Evolutionary conservation across 2,888 invertebrate genomes (phyloP).

Genomic region (Conus canariensis): DNA sequence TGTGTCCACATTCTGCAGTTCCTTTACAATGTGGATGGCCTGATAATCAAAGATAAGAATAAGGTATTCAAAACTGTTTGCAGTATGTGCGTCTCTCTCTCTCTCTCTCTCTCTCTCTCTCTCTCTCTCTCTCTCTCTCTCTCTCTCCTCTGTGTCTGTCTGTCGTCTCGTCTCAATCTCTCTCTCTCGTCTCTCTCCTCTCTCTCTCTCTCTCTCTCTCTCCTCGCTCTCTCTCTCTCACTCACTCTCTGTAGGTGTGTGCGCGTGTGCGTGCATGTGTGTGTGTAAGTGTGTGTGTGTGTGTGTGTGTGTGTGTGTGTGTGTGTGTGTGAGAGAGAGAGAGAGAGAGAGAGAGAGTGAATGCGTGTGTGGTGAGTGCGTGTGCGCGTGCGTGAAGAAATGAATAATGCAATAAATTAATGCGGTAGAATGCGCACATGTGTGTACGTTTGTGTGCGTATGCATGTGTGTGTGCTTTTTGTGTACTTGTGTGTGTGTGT

Average conservation of each 20-base stretch:
- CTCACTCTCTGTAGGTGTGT: background rate
- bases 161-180: too few species aligned
- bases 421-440: background rate
- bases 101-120: background rate
- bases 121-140: background rate
- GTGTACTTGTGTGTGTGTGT: too few species aligned
- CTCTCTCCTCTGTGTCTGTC: background rate
- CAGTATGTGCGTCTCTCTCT: background rate
- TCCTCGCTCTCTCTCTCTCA: background rate
- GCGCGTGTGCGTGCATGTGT: background rate
- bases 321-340: too few species aligned
- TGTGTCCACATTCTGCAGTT: too few species aligned
- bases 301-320: background rate
- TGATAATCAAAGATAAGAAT: too few species aligned
- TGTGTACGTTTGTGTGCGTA: background rate
- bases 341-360: background rate
- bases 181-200: conserved; percentile 8
- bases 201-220: background rate
- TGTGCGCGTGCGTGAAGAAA: background rate
- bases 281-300: too few species aligned
- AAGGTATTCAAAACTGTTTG: too few species aligned
- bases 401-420: too few species aligned
- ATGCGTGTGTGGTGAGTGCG: background rate
- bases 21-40: too few species aligned
- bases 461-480: background rate